Base-by-base conservation (phyloP, 2,113 vertebrate species). In the Lagopus leucura region DNA sequence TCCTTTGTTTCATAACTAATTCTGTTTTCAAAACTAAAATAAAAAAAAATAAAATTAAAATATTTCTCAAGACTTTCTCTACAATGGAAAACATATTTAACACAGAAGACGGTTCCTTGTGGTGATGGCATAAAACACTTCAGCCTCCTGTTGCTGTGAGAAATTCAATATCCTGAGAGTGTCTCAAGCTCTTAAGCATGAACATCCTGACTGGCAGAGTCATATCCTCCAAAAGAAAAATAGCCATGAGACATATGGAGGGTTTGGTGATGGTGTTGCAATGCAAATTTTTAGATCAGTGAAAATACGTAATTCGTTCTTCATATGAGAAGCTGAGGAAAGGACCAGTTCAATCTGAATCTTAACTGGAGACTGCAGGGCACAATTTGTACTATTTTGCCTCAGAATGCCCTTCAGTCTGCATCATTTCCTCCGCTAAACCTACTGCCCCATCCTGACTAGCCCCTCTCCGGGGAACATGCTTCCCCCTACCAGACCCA, bases 371-470 rank as follows among this genome's bases (percentile, higher is more conserved):
- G 42, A 76, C 22, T 21, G 25, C 18, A 52, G 43, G 25, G 15
- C 18, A 43, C 22, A 47, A 3, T 57, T 36, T 11, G 25, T 40
- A 73, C 34, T 52, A 54, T 34, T 47, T 28, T 48, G 38, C 36
- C 42, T 75, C n/a, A 19, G 38, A 28, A 64, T 64, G 61, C 61
- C 25, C 38, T 64, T 40, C 16, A 18, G 61, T 40, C 61, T 64
- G 22, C 25, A 45, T 14, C 12, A 10, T 43, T 75, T 45, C 18
- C 22, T 28, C 38, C 18, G 19, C 13, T 34, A 75, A 75, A 14
- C 11, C 13, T 34, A 47, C 19, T n/a, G 18, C 30, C 8, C 11
- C 22, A 60, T 36, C 50, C 17, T 36, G 1, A 0, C 5, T 4
- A 70, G 32, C 25, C 60, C 6, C 4, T 22, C 47, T 61, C 27